These are phyloP conservation scores for Pollenia amentaria DNA, from an alignment of 2,888 invertebrate species.

Conservation along the genomic window DNA sequence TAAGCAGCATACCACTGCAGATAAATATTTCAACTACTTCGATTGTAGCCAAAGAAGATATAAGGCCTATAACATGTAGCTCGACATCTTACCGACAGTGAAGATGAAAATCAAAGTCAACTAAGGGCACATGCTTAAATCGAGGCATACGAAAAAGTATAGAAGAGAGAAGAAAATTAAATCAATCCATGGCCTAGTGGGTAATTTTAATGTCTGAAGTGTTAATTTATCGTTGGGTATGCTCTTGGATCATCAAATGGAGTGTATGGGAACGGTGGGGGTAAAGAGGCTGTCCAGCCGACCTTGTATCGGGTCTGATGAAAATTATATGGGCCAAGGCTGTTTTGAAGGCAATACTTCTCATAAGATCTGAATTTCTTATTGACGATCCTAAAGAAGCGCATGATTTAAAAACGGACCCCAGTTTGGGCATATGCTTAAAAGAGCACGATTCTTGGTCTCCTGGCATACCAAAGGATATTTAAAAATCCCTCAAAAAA, in stretches of 20 bases:
- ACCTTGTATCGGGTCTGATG: constrained; percentile 46
- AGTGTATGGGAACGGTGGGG: constrained; percentile 87
- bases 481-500: constrained; percentile 89
- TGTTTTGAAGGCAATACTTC: constrained; percentile 86
- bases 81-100: constrained; percentile 84
- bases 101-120: constrained; percentile 85
- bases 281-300: constrained; percentile 68
- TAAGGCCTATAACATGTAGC: constrained; percentile 79
- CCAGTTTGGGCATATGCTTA: constrained; percentile 90
- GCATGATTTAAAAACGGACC: constrained; percentile 93
- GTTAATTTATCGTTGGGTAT: constrained; percentile 94
- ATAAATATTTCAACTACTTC: constrained; percentile 96
- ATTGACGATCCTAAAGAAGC: constrained; percentile 90
- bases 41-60: constrained; percentile 88
- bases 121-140: constrained; percentile 84
- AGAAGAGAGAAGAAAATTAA: constrained; percentile 88
- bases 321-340: constrained; percentile 68
- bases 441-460: constrained; percentile 98
- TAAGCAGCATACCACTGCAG: constrained; percentile 90
- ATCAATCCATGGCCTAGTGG: constrained; percentile 77
- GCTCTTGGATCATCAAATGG: constrained; percentile 94
- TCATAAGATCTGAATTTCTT: constrained; percentile 88
- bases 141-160: constrained; percentile 88
- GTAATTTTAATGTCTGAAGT: constrained; percentile 88
- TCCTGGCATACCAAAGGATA: constrained; percentile 93